These are phyloP conservation scores for Tenualosa thibaudeaui DNA, from an alignment of 2,797 vertebrate genomes.

Conservation along the genomic window DNA sequence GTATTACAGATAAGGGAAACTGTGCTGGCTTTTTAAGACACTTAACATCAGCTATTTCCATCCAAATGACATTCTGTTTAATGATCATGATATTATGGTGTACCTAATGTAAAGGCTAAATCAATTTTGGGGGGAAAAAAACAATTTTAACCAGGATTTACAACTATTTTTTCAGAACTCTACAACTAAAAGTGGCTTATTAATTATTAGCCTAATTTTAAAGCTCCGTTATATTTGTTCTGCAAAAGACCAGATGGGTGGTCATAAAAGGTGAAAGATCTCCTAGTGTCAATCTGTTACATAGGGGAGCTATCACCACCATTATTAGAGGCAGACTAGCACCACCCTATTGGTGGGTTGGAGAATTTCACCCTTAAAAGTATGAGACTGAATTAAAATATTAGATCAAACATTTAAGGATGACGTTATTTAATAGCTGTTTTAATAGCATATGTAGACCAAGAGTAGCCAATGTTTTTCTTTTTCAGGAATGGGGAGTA, in stretches of 20 bases:
- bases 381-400: neutral
- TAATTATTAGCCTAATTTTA: neutral
- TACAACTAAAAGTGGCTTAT: neutral
- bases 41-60: neutral
- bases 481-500: too few species aligned
- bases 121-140: too few species aligned
- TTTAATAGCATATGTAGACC: neutral
- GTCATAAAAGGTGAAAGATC: neutral
- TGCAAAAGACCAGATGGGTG: neutral
- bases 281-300: neutral
- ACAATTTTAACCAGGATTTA: too few species aligned
- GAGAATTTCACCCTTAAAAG: constrained; percentile 15
- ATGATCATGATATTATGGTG: neutral
- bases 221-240: neutral
- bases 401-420: neutral
- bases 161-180: neutral
- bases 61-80: neutral
- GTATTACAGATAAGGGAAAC: too few species aligned
- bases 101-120: neutral
- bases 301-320: neutral
- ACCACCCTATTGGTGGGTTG: constrained; percentile 1
- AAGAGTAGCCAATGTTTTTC: neutral
- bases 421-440: neutral
- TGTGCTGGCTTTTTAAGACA: neutral
- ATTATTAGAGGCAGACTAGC: neutral